Evolutionary conservation across 2,797 vertebrate species (phyloP), one percentile per base, ranked within the genome.

Genomic region (Moxostoma hubbsi): DNA sequence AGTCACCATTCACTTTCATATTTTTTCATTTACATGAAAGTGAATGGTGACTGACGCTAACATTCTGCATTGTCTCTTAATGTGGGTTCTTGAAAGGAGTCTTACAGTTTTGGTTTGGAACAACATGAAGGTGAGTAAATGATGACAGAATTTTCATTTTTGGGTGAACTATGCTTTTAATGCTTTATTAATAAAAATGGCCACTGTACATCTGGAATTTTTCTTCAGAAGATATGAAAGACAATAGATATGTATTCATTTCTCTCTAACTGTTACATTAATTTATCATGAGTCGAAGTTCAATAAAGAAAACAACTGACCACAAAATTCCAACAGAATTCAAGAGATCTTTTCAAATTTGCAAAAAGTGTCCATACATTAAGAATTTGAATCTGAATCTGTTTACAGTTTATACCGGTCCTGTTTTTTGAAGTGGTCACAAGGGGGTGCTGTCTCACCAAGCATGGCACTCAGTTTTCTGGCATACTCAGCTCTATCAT

Each of bases 371-470:
- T 16, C 16, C 54, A 15, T 18, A 24, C 0, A 36, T 10, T 36
- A 3, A 36, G 36, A 13, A 3, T 36, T 15, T 61, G 24, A n/a
- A n/a, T n/a, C n/a, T n/a, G n/a, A n/a, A n/a, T 7, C n/a, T 15
- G n/a, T 24, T 73, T 63, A 53, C 13, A 43, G 57, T 59, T 53
- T 53, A 53, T 58, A 58, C 24, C 36, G 4, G 59, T 53, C 72
- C 13, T 51, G 49, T 6, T 12, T 36, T 36, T 36, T 36, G 9
- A 53, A 75, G 46, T 7, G 16, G 64, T 71, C 87, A 85, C 86
- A 77, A 83, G 80, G 77, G 82, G 86, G 85, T 50, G 77, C 82
- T 86, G 69, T 83, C 59, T 69, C 43, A 81, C 77, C 68, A 81
- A 80, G 77, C 71, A 64, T 75, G 63, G 54, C 43, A 65, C 70